A percentile compares a stretch with the other conserved stretches of the same genome.
These are phyloP conservation scores for Montipora foliosa DNA, from an alignment of 64 coral and sea anemone genomes.

Conservation along the genomic window DNA sequence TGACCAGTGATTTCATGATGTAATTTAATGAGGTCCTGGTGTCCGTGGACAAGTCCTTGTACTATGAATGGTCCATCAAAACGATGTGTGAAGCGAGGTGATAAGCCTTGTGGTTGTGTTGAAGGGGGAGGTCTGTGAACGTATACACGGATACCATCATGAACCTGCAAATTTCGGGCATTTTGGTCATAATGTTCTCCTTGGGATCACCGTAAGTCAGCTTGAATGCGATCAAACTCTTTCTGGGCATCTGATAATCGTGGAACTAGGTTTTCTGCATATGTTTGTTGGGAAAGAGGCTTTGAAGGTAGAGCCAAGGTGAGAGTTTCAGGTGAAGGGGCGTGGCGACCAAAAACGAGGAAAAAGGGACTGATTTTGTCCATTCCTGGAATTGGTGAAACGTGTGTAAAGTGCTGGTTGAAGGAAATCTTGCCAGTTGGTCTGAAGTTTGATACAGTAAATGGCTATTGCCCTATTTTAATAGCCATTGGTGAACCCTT, in stretches of 20 bases:
- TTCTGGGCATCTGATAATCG: not conserved
- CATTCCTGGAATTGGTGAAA: not conserved
- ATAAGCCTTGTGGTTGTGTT: not conserved
- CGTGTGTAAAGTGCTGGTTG: not conserved
- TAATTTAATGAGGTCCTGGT: not conserved
- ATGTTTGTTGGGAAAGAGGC: too few species aligned
- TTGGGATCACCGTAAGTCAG: not conserved
- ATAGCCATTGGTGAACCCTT: not conserved
- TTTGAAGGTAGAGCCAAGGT: too few species aligned
- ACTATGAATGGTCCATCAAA: conserved; percentile 1
- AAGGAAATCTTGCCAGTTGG: not conserved
- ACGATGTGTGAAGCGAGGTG: not conserved
- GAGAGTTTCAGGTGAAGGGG: too few species aligned
- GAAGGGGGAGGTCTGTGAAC: not conserved
- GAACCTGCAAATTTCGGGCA: not conserved
- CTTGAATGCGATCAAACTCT: not conserved
- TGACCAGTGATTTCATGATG: not conserved
- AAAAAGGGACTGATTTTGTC: too few species aligned
- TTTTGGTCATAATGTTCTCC: not conserved
- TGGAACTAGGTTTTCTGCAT: too few species aligned
- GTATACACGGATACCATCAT: not conserved
- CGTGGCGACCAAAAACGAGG: too few species aligned
- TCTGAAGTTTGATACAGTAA: not conserved
- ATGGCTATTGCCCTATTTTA: not conserved
- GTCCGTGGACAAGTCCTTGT: not conserved